Percentiles rank a stretch among this genome's conserved stretches.
phyloP scores from a whole-genome alignment of 2,888 invertebrate genomes.

The Himalopsyche anomala region DNA sequence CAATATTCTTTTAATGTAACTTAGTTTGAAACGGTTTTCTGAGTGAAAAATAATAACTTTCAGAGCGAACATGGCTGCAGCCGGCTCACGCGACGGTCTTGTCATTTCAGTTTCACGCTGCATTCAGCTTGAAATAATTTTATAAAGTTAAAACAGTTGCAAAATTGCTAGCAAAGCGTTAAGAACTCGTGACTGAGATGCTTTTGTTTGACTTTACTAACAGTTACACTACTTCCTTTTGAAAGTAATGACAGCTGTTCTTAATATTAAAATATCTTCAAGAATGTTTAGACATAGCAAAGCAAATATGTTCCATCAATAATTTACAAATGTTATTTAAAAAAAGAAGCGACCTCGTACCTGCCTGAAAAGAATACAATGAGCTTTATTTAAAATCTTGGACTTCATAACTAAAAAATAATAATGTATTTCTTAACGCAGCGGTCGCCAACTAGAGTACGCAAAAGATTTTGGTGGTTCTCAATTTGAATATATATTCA shows the following conservation, averaged over 20 bases:
- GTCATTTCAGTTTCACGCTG: neutral
- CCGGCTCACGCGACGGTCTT: neutral
- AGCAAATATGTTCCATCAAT: too few species aligned
- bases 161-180: slow-evolving; percentile 6
- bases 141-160: slow-evolving; percentile 17
- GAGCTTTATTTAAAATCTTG: too few species aligned
- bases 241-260: slow-evolving; percentile 49
- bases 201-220: slow-evolving; percentile 54
- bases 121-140: slow-evolving; percentile 20
- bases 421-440: too few species aligned
- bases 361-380: too few species aligned
- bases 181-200: slow-evolving; percentile 4
- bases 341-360: too few species aligned
- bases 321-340: too few species aligned
- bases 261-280: too few species aligned
- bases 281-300: too few species aligned
- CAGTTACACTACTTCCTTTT: slow-evolving; percentile 44
- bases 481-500: too few species aligned
- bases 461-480: too few species aligned
- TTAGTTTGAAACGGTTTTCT: neutral
- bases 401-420: too few species aligned
- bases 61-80: neutral
- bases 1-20: neutral
- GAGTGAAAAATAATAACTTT: slow-evolving; percentile 19
- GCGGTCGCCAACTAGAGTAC: too few species aligned